These are phyloP conservation scores for Urocyon cinereoargenteus DNA, from an alignment of 2,797 vertebrate genomes.

Conservation along the genomic window DNA sequence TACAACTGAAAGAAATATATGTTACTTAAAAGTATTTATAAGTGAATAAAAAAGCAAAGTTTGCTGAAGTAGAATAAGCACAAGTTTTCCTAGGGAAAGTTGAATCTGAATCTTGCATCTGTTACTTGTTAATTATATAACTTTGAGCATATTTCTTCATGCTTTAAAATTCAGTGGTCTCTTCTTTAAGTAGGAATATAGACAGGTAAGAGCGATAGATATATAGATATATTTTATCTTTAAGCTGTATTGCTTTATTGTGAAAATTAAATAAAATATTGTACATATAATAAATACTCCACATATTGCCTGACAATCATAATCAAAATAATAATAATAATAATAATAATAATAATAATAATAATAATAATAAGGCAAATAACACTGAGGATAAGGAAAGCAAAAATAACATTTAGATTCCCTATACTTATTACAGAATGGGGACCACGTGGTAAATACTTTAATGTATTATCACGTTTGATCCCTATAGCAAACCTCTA, in stretches of 20 bases:
- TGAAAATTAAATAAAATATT: slow-evolving; percentile 4
- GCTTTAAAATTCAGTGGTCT: neutral
- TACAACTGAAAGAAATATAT: neutral
- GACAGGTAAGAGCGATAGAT: neutral
- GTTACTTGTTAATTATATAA: neutral
- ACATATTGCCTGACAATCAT: neutral
- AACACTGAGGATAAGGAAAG: neutral
- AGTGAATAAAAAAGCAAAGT: neutral
- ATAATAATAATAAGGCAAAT: neutral
- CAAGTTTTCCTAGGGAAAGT: neutral
- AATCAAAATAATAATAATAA: neutral
- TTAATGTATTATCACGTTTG: neutral
- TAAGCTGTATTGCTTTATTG: neutral
- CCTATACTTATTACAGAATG: neutral
- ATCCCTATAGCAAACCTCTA: neutral
- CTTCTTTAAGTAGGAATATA: neutral
- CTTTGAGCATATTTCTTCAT: neutral
- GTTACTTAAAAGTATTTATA: slow-evolving; percentile 2
- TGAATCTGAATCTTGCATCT: neutral
- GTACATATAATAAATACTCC: neutral
- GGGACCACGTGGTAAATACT: neutral
- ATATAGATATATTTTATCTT: neutral
- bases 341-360: neutral
- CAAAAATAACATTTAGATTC: neutral
- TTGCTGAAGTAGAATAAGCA: neutral